phyloP scores from a whole-genome alignment of 1,140 invertebrate species.

The Drosophila willistoni region DNA sequence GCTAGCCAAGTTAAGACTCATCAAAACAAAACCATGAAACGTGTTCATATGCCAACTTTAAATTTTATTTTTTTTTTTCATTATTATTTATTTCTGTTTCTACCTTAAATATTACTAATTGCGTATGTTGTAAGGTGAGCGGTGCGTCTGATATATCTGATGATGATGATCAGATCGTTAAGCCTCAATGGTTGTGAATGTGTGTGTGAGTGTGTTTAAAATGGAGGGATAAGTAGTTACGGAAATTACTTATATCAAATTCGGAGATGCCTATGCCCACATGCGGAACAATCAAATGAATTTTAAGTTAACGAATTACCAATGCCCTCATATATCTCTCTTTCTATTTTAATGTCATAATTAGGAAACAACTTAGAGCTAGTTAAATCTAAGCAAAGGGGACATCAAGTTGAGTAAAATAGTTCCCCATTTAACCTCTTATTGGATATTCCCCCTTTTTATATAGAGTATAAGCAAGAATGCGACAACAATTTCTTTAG shows the following conservation, averaged over 20 bases:
- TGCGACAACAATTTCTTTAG: no score
- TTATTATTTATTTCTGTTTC: not conserved
- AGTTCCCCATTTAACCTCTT: no score
- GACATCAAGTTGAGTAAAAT: no score
- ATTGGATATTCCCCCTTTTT: no score
- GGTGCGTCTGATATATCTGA: not conserved
- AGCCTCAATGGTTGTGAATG: not conserved
- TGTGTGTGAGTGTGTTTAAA: not conserved
- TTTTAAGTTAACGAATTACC: not conserved
- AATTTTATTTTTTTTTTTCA: no score
- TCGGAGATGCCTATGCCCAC: not conserved
- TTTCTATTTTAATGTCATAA: no score
- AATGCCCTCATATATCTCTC: not conserved
- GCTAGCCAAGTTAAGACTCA: not conserved
- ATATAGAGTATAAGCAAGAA: no score
- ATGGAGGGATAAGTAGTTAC: slow-evolving; percentile 6
- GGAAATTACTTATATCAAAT: slow-evolving; percentile 7
- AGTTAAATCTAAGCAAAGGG: no score
- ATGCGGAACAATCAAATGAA: not conserved
- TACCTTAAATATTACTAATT: not conserved
- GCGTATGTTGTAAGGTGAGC: not conserved
- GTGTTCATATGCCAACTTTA: slow-evolving; percentile 1
- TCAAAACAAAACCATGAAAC: slow-evolving; percentile 7
- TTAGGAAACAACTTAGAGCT: no score
- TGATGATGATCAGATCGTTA: slow-evolving; percentile 7